phyloP scores from a whole-genome alignment of 2,888 invertebrate species.

The Acleris holmiana region DNA sequence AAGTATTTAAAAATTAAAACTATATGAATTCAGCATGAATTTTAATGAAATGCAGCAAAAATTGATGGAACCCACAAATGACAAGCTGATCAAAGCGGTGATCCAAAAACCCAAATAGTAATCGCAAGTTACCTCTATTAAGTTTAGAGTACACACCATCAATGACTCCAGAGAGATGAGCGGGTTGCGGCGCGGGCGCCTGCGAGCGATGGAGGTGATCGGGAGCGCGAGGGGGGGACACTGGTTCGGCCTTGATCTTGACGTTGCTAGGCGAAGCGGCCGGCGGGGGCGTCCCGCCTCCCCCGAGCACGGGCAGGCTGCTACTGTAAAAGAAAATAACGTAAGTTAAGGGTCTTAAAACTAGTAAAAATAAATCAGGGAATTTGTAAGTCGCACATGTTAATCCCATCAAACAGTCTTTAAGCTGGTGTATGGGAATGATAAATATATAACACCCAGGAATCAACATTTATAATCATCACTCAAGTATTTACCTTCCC shows the following conservation, averaged over 20 bases:
- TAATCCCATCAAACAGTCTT: too few species aligned
- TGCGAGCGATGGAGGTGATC: conserved; percentile 86
- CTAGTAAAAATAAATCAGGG: too few species aligned
- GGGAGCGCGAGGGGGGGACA: conserved; percentile 94
- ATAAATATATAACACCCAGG: too few species aligned
- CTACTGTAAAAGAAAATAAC: conserved; percentile 54
- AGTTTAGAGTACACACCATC: conserved; percentile 62
- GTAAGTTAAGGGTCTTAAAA: neutral
- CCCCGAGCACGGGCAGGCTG: conserved; percentile 92
- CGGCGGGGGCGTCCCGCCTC: conserved; percentile 87
- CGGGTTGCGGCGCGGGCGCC: conserved; percentile 73
- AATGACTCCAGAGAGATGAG: conserved; percentile 75
- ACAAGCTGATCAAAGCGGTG: conserved; percentile 24
- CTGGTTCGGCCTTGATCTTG: conserved; percentile 97
- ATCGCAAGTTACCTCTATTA: conserved; percentile 32
- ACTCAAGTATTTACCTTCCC: too few species aligned
- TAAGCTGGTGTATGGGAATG: too few species aligned
- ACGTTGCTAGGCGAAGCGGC: conserved; percentile 92
- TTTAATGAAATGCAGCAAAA: conserved; percentile 17
- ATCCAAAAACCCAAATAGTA: conserved; percentile 27
- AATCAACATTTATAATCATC: too few species aligned
- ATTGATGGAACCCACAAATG: conserved; percentile 15
- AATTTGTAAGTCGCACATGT: too few species aligned
- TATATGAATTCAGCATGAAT: neutral
- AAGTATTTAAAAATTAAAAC: neutral